Evolutionary conservation across 2,888 invertebrate genomes (phyloP), one percentile per base, ranked within the genome.

Genomic region (Metalampra italica): DNA sequence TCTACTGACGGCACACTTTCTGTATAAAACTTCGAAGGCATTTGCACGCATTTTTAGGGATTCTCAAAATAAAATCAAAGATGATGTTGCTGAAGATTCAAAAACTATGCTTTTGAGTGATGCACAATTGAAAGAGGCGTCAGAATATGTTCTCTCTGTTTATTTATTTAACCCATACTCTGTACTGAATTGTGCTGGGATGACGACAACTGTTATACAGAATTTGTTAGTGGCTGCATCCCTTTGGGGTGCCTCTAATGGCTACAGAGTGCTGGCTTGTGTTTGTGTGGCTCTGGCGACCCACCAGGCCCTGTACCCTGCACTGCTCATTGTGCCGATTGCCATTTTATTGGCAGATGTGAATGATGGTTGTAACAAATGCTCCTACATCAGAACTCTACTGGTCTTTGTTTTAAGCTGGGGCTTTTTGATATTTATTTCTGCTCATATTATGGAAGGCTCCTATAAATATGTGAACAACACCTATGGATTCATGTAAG

Each of bases 151-250:
- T 0, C 82, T 94, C 8, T 91, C 94, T 15, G 93, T 94, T 0
- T 97, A 96, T 81, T 90, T 97, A 39, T 95, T 97, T 64, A 97
- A 97, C 83, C 98, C 98, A 0, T 96, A 96, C 72, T 93, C 94
- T 30, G 92, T 98, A 49, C 87, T 97, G 47, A 96, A 94, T 64
- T 98, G 97, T 84, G 93, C 95, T 30, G 97, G 95, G 9, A 93
- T 94, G 78, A 97, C 98, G 0, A 97, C 98, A 1, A 97, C 97
- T 1, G 95, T 97, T 9, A 93, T 98, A 60, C 94, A 95, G 62
- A 98, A 98, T 84, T 89, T 97, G n/a, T 90, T 95, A 43, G 85
- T 96, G 29, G 92, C 96, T 0, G 65, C 93, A 4, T 92, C 94
- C 45, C 87, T 98, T 32, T 92, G 92, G 68, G 92, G 92, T 40